Evolutionary conservation across 2,797 vertebrate genomes (phyloP), one percentile per base, ranked within the genome.

Genomic region (Sphenopsis melanotis): DNA sequence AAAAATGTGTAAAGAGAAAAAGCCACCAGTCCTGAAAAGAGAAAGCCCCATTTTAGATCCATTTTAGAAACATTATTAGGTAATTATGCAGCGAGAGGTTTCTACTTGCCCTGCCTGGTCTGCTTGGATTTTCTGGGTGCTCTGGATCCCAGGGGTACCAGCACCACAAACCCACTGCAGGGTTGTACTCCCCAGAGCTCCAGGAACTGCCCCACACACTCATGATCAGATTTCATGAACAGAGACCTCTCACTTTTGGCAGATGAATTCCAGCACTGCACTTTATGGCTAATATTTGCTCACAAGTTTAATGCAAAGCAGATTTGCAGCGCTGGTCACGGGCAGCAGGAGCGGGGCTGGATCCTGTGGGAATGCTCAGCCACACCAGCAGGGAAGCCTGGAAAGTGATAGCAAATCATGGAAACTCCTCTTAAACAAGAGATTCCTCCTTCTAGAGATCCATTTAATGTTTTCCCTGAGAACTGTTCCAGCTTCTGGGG

Each of bases 281-380:
- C 52, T 4, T 36, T 11, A 26, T 6, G 32, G 72, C 60, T 66
- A 70, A 78, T 2, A 2, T 50, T 66, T 2, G 65, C 87, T 71
- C 44, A 12, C 41, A 18, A 46, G 46, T n/a, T 68, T 71, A 87
- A 87, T 53, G 57, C 34, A 41, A 60, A 94, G 91, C 91, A 90
- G 89, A 29, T 89, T 75, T 29, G 65, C 15, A 2, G 68, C 0
- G 0, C 76, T 42, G 34, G 8, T 89, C 12, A 4, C 0, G 0
- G 36, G 87, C 63, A 7, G 32, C 29, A 1, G 13, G 46, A 74
- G 37, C 8, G 0, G 52, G 70, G 42, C 61, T 21, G 8, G 7
- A 14, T 34, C 84, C 59, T 4, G 1, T 2, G 15, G 85, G 64
- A 77, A 44, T 2, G 0, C 68, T 29, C 34, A 22, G 60, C 76